Evolutionary conservation across 2,888 invertebrate species (phyloP), one percentile per base, ranked within the genome.

Genomic region (Mayetiola destructor): DNA sequence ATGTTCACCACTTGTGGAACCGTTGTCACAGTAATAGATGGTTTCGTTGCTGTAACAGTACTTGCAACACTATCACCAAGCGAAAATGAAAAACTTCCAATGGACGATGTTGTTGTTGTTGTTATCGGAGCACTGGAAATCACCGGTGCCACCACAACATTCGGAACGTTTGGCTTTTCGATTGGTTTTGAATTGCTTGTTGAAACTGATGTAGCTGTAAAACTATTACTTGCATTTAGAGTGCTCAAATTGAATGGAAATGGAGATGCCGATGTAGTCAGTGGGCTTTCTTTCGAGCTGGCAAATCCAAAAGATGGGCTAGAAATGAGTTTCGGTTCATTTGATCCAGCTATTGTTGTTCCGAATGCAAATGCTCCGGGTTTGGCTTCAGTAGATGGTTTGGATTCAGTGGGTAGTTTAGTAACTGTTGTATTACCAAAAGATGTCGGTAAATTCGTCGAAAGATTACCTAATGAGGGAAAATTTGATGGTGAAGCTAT

Each of bases 61-160:
- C n/a, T n/a, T n/a, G 48, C 18, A 12, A 3, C 27, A 8, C n/a
- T 2, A 2, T 3, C 3, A n/a, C 48, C 27, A 27, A 8, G 8
- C 6, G 18, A 48, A 48, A 48, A 27, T 27, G 48, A 27, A 12
- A 48, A 27, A 20, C 16, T 27, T 23, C 48, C 27, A 6, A 27
- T 48, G 3, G 48, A 48, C 4, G n/a, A 27, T 5, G 37, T 12
- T 37, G 12, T 37, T 27, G 48, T 27, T 3, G 48, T 18, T 40
- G 56, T 1, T 6, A n/a, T n/a, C n/a, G n/a, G n/a, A n/a, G n/a
- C n/a, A n/a, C n/a, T n/a, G n/a, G n/a, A n/a, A n/a, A n/a, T n/a
- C n/a, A 30, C 9, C 27, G 58, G 42, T 14, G 55, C 18, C 23
- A 14, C 55, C 14, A 56, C 57, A 20, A 58, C 57, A 39, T 55